Percentiles rank a stretch among this genome's conserved stretches.
phyloP scores from a whole-genome alignment of 1,140 invertebrate genomes.

The Nasonia longicornis region DNA sequence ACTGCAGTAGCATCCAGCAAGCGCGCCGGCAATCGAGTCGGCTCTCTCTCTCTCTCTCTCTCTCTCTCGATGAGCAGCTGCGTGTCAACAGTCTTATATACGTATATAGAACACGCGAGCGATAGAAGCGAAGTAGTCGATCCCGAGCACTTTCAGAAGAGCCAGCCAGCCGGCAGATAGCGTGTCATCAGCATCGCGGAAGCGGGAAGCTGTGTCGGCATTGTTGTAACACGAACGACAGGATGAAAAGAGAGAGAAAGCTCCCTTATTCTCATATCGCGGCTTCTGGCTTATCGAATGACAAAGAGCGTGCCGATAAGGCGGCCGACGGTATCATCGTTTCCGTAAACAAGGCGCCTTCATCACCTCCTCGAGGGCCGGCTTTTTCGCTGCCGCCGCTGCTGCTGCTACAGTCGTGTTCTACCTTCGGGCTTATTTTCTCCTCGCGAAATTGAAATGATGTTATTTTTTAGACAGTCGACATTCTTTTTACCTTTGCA shows the following conservation, averaged over 20 bases:
- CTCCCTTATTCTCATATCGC: not conserved
- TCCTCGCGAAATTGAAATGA: slow-evolving; percentile 3
- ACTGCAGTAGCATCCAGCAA: not conserved
- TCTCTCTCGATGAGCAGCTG: not conserved
- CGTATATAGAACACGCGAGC: not conserved
- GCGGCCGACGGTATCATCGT: slow-evolving; percentile 23
- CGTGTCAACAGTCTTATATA: not conserved
- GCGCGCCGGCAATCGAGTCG: slow-evolving; percentile 7
- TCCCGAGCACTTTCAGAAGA: slow-evolving; percentile 7
- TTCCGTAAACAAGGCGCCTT: slow-evolving; percentile 37
- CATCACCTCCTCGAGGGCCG: not conserved
- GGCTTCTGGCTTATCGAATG: slow-evolving; percentile 27
- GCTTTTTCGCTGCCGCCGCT: not conserved
- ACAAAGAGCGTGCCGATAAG: slow-evolving; percentile 41
- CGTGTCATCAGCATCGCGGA: slow-evolving; percentile 34
- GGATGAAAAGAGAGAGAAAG: not conserved
- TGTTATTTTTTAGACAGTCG: not conserved
- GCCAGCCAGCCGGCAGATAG: not conserved
- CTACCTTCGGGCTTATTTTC: not conserved
- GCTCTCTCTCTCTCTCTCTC: not conserved
- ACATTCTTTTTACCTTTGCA: too few relatives aligned
- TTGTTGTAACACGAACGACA: slow-evolving; percentile 24
- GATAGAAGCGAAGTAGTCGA: not conserved
- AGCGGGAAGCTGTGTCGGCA: slow-evolving; percentile 35
- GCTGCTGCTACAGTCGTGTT: not conserved